phyloP scores from a whole-genome alignment of 2,888 invertebrate species.

The Melieria picta region DNA sequence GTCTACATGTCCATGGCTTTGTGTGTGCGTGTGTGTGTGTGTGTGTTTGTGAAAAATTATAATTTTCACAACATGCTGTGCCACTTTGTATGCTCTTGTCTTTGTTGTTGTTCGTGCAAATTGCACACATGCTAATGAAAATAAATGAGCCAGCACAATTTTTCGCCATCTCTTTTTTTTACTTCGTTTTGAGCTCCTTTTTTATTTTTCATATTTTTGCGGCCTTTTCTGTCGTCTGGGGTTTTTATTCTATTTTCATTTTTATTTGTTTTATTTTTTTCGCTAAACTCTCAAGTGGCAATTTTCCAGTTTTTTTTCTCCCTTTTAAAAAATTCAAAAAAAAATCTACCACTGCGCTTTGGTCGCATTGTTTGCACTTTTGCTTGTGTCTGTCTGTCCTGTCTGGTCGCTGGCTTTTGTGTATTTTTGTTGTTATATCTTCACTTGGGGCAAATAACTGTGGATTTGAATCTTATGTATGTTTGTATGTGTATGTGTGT shows the following conservation, averaged over 20 bases:
- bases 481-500: neutral
- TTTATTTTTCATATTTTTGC: no score
- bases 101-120: neutral
- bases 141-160: slow-evolving; percentile 4
- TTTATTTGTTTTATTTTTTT: neutral
- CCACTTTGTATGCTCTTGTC: neutral
- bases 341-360: neutral
- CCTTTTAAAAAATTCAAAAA: neutral
- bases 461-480: neutral
- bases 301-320: neutral
- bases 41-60: neutral
- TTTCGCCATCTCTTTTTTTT: neutral
- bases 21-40: no score
- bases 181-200: no score
- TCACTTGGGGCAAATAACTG: neutral
- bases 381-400: neutral
- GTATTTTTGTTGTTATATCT: neutral
- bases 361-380: neutral
- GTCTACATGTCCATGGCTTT: no score
- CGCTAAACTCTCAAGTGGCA: neutral
- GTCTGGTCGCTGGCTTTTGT: neutral
- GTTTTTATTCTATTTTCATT: no score
- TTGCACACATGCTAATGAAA: neutral
- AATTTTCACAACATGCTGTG: neutral
- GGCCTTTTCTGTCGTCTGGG: no score